Evolutionary conservation across 2,797 vertebrate genomes (phyloP).

Genomic region (Martes flavigula): DNA sequence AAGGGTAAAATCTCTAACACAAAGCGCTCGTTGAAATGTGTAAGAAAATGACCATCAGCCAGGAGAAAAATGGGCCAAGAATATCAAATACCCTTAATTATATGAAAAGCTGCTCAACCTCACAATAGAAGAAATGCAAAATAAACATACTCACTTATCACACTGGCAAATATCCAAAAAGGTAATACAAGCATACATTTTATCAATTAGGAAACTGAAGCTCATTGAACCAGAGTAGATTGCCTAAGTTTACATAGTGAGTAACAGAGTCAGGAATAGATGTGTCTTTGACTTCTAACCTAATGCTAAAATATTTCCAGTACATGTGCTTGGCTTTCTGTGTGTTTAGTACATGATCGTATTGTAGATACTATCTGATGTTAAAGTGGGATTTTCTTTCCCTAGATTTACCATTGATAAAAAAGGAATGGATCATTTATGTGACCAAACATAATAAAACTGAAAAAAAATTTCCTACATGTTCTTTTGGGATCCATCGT

Average conservation of each 20-base stretch:
- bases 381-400: conserved; percentile 11
- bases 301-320: not conserved
- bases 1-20: not conserved
- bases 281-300: not conserved
- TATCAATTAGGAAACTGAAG: not conserved
- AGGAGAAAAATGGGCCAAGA: not conserved
- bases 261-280: not conserved
- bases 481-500: not conserved
- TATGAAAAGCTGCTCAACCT: not conserved
- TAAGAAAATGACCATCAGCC: conserved; percentile 1
- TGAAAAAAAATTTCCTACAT: not conserved
- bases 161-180: conserved; percentile 7
- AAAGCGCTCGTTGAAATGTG: not conserved
- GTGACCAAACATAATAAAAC: not conserved
- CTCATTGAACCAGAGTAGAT: not conserved
- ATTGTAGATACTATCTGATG: not conserved
- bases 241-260: not conserved
- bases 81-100: not conserved
- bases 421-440: not conserved
- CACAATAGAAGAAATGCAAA: conserved; percentile 14
- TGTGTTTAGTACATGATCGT: not conserved
- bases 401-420: not conserved
- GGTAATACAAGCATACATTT: not conserved
- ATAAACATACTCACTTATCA: not conserved
- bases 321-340: not conserved